Evolutionary conservation across 1,140 invertebrate species (phyloP), one percentile per base, ranked within the genome.

Genomic region (Pseudomyrmex cubaensis): DNA sequence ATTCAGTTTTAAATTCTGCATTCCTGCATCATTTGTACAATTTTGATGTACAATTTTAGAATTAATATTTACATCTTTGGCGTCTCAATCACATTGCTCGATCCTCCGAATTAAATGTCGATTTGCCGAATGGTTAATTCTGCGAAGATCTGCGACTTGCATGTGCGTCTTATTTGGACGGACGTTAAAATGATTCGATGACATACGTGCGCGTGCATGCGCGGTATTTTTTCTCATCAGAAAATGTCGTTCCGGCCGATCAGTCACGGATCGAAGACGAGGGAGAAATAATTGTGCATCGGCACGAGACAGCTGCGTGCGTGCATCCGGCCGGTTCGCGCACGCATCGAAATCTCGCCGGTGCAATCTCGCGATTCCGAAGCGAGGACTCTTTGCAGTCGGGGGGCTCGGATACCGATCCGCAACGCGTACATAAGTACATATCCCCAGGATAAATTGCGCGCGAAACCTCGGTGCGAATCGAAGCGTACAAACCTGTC

Each of bases 361-460:
- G 44, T 63, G 59, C 25, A 64, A 82, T 64, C 50, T 83, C 13
- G 35, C 57, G 73, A 83, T 54, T 75, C 35, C 70, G 15, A 67
- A 62, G 3, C 35, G 46, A 35, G 9, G 22, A 52, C 12, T 10
- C 63, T 22, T 56, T 56, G 75, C 20, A 57, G 35, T 69, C 52
- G n/a, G 17, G 4, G 66, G 13, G 7, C 22, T 17, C 69, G 13
- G 67, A 78, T 78, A 59, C 52, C 52, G 56, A 61, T 75, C 5
- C 77, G 20, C 56, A 54, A 35, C 35, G 5, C 5, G 35, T 35
- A 35, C 25, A 1, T 25, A 25, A 2, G 52, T 64, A 59, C 46
- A 73, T 62, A 84, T 84, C 63, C 56, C 15, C 17, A 52, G 17
- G 63, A 84, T 84, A 84, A 84, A 84, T 84, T 77, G 73, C 46